phyloP scores from a whole-genome alignment of 92 coral and sea anemone species.

The Siderastrea radians region DNA sequence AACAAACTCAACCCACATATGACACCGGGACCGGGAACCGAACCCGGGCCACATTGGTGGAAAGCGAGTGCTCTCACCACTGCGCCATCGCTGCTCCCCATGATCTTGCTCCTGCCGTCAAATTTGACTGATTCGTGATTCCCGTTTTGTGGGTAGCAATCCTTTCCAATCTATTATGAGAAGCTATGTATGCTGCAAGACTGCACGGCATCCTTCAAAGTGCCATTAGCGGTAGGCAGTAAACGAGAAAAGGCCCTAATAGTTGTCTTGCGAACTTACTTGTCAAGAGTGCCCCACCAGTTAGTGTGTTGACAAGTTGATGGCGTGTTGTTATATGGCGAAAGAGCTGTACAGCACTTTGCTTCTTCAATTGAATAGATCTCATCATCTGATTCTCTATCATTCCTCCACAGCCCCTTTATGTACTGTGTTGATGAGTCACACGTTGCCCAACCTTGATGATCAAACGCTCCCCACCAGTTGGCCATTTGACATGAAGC shows the following conservation, averaged over 20 bases:
- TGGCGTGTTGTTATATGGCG: slow-evolving; percentile 43
- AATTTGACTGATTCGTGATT: too few relatives aligned
- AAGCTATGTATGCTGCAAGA: too few relatives aligned
- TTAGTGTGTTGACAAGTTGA: slow-evolving; percentile 51
- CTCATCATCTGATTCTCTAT: slow-evolving; percentile 12
- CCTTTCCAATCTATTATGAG: too few relatives aligned
- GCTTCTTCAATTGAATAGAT: slow-evolving; percentile 47
- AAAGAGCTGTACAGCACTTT: slow-evolving; percentile 58
- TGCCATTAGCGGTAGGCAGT: neutral
- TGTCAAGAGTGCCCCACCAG: slow-evolving; percentile 58
- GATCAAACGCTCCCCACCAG: slow-evolving; percentile 65
- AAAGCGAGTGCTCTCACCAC: too few relatives aligned
- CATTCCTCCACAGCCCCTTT: slow-evolving; percentile 55
- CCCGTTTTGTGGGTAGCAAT: too few relatives aligned
- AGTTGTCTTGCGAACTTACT: slow-evolving; percentile 4
- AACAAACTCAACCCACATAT: too few relatives aligned
- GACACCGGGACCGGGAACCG: too few relatives aligned
- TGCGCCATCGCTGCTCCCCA: too few relatives aligned
- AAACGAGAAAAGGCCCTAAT: too few relatives aligned
- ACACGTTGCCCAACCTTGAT: slow-evolving; percentile 52
- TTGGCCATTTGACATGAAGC: slow-evolving; percentile 12
- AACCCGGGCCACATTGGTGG: too few relatives aligned
- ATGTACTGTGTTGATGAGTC: slow-evolving; percentile 35
- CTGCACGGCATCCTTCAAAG: neutral
- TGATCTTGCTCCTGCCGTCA: too few relatives aligned